Evolutionary conservation across 1,140 invertebrate species (phyloP).

Genomic region (Pogonus chalceus): DNA sequence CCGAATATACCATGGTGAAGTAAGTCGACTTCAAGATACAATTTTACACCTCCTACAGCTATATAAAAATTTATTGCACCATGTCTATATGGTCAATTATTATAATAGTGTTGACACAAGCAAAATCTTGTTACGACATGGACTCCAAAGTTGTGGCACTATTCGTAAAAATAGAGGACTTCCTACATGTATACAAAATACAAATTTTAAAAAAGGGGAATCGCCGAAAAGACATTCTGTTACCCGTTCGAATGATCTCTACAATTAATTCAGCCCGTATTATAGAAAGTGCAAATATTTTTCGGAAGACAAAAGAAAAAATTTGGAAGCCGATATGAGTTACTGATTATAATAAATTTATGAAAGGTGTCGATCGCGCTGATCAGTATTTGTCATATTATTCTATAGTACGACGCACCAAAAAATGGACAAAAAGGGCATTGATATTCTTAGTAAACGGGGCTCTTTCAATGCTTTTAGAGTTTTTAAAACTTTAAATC

Average conservation of each 20-base stretch:
- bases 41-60: constrained; percentile 14
- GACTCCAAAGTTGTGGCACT: constrained; percentile 19
- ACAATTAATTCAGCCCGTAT: constrained; percentile 20
- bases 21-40: constrained; percentile 15
- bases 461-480: constrained; percentile 10
- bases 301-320: constrained; percentile 15
- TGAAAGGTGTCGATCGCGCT: constrained; percentile 21
- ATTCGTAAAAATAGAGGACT: constrained; percentile 20
- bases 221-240: constrained; percentile 16
- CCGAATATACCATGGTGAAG: constrained; percentile 18
- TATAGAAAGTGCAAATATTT: constrained; percentile 16
- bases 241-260: constrained; percentile 17
- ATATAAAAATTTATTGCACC: constrained; percentile 11
- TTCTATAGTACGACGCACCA: constrained; percentile 13
- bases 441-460: constrained; percentile 12
- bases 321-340: constrained; percentile 18
- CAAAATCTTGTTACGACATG: constrained; percentile 13
- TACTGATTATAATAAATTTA: constrained; percentile 20
- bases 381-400: constrained; percentile 22
- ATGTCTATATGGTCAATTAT: constrained; percentile 7
- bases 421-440: constrained; percentile 15
- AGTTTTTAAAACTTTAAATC: constrained; percentile 1
- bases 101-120: constrained; percentile 19
- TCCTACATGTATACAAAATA: constrained; percentile 16
- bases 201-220: constrained; percentile 17